A percentile compares a stretch with the other conserved stretches of the same genome.
Evolutionary conservation across 1,140 invertebrate genomes (phyloP).

Genomic region (Heliconius melpomene): DNA sequence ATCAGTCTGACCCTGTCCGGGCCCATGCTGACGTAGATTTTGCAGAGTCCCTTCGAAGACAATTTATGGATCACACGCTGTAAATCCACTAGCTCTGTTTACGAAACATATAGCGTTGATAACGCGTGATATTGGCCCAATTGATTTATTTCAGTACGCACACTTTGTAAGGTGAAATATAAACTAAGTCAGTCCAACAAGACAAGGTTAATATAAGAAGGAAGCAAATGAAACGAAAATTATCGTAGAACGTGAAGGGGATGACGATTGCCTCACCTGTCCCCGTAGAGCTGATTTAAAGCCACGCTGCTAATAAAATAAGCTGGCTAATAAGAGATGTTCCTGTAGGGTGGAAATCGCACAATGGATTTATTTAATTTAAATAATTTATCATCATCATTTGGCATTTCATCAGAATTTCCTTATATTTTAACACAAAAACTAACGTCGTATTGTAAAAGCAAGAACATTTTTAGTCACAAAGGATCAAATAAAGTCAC

Average conservation of each 20-base stretch:
- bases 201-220: slow-evolving; percentile 23
- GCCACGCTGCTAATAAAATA: slow-evolving; percentile 61
- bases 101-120: slow-evolving; percentile 44
- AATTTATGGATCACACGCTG: slow-evolving; percentile 72
- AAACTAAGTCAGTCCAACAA: not conserved
- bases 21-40: slow-evolving; percentile 67
- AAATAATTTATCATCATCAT: not conserved
- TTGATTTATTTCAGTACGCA: slow-evolving; percentile 38
- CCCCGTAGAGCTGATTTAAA: slow-evolving; percentile 58
- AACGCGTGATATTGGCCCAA: slow-evolving; percentile 34
- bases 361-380: not conserved
- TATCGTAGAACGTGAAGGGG: slow-evolving; percentile 53
- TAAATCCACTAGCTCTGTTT: slow-evolving; percentile 65
- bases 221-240: slow-evolving; percentile 52
- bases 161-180: slow-evolving; percentile 15
- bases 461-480: no score
- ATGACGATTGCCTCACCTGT: slow-evolving; percentile 58
- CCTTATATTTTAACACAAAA: no score
- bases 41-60: slow-evolving; percentile 57
- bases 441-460: no score
- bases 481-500: no score
- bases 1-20: slow-evolving; percentile 63
- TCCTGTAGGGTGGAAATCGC: slow-evolving; percentile 27
- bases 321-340: slow-evolving; percentile 59
- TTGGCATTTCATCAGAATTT: no score